Percentiles rank a stretch among this genome's conserved stretches.
These are phyloP conservation scores for Struthidea cinerea DNA, from an alignment of 2,113 vertebrate genomes.

Conservation along the genomic window DNA sequence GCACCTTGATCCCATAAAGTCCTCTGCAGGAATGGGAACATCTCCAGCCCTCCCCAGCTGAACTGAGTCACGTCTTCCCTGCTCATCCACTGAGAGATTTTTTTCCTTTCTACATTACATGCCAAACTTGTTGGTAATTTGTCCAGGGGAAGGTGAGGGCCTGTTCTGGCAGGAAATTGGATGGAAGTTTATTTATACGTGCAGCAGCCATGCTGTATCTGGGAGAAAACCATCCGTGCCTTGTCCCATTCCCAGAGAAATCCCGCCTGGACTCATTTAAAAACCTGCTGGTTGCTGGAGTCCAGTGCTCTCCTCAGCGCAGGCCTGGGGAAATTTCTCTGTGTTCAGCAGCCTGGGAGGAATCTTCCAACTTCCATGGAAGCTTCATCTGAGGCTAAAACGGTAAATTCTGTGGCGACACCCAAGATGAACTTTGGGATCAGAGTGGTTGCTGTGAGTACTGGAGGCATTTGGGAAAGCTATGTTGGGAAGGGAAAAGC, in stretches of 20 bases:
- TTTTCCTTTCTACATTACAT: fast-evolving
- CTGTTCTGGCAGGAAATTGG: background rate
- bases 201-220: background rate
- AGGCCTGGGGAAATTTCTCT: background rate
- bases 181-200: background rate
- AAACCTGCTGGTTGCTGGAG: background rate
- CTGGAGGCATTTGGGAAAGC: background rate
- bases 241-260: background rate
- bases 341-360: background rate
- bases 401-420: background rate
- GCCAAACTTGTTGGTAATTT: background rate
- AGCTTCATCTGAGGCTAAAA: background rate
- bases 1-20: background rate
- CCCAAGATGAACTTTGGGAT: background rate
- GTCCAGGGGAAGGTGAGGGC: background rate
- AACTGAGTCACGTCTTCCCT: background rate
- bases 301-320: background rate
- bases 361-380: background rate
- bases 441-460: background rate
- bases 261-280: background rate
- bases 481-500: background rate
- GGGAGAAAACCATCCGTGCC: background rate
- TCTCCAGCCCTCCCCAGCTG: background rate
- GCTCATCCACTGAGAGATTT: background rate
- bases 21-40: background rate